Conservation (phyloP, 1,140 invertebrate species). For the Charaxes varanes region DNA sequence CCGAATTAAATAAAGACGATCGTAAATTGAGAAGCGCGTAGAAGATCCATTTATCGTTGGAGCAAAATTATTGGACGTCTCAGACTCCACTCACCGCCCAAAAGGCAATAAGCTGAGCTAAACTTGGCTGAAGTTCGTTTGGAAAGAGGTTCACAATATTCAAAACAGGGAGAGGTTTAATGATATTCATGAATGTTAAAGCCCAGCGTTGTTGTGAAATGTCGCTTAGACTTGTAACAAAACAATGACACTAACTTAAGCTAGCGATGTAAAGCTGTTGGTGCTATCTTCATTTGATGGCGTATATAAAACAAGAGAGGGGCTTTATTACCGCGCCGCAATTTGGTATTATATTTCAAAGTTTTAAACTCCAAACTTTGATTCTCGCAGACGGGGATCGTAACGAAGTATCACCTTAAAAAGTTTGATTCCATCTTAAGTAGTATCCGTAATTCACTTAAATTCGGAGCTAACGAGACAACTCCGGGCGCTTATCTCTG, state of each 20-base stretch:
- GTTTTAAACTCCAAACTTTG: conserved; percentile 48
- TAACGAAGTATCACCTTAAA: conserved; percentile 47
- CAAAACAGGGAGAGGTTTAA: conserved; percentile 60
- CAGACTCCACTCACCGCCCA: conserved; percentile 24
- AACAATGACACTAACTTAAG: conserved; percentile 66
- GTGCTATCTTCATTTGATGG: conserved; percentile 58
- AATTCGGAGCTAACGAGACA: conserved; percentile 51
- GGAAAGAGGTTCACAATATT: conserved; percentile 57
- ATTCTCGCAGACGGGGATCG: conserved; percentile 35
- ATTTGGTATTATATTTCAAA: conserved; percentile 55
- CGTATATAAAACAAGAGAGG: conserved; percentile 58
- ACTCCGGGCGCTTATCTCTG: conserved; percentile 40
- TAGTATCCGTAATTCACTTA: conserved; percentile 49
- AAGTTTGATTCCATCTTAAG: conserved; percentile 38
- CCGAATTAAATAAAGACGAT: too few relatives aligned
- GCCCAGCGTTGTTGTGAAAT: conserved; percentile 54
- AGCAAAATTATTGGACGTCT: not conserved
- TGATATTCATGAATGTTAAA: conserved; percentile 69
- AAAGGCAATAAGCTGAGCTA: conserved; percentile 49
- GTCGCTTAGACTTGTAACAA: conserved; percentile 60
- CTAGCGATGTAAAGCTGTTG: conserved; percentile 45
- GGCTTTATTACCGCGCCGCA: conserved; percentile 49
- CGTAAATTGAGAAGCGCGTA: too few relatives aligned
- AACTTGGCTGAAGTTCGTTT: conserved; percentile 40
- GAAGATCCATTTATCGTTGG: too few relatives aligned